Percentiles rank a stretch among this genome's conserved stretches.
phyloP scores from a whole-genome alignment of 2,797 vertebrate species.

The Pipistrellus pygmaeus region DNA sequence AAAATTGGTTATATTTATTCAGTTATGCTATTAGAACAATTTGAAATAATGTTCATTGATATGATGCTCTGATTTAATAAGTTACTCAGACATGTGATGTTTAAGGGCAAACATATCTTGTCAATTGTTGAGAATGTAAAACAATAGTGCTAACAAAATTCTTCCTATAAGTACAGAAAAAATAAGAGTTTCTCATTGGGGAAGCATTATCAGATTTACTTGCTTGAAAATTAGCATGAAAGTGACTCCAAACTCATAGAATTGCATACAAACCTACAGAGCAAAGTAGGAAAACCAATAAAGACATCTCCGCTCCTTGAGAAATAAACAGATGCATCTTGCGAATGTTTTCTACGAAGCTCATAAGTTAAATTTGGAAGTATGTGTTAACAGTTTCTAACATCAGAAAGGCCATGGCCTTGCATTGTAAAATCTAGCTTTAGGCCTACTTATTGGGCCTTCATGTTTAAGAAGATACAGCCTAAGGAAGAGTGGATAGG shows the following conservation, averaged over 20 bases:
- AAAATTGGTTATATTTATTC: constrained; percentile 18
- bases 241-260: background rate
- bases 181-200: background rate
- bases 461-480: background rate
- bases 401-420: background rate
- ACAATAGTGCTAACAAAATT: background rate
- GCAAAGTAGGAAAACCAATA: background rate
- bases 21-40: background rate
- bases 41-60: background rate
- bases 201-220: background rate
- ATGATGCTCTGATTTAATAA: background rate
- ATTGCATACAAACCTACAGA: background rate
- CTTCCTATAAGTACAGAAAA: background rate
- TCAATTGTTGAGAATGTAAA: background rate
- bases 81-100: background rate
- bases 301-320: background rate
- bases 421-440: background rate
- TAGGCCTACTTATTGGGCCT: background rate
- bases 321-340: background rate
- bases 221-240: background rate
- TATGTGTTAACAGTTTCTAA: background rate
- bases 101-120: background rate
- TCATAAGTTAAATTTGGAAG: background rate
- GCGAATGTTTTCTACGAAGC: background rate
- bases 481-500: background rate